These are phyloP conservation scores for Oikopleura vanhoeffeni DNA, from an alignment of 23 tunicate species.

Conservation along the genomic window DNA sequence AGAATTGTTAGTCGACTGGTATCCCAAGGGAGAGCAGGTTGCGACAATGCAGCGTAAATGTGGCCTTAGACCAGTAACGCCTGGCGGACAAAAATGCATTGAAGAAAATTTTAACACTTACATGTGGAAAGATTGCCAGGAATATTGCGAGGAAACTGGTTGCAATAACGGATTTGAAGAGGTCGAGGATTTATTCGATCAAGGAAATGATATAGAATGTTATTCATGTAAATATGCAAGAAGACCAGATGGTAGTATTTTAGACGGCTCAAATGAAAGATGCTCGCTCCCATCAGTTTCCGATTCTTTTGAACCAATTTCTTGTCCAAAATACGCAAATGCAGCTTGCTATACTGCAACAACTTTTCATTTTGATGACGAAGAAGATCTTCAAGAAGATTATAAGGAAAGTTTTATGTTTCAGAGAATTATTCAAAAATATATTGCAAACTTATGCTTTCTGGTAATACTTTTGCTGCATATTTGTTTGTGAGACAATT, in stretches of 20 bases:
- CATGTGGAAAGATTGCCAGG: not conserved
- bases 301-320: not conserved
- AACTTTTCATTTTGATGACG: not conserved
- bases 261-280: slow-evolving; percentile 4
- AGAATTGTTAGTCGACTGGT: slow-evolving; percentile 9
- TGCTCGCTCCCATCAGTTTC: not conserved
- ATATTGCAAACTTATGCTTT: too few relatives aligned
- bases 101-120: not conserved
- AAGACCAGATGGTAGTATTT: not conserved
- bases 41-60: slow-evolving; percentile 1
- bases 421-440: too few relatives aligned
- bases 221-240: not conserved
- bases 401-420: too few relatives aligned
- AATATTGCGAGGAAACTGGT: not conserved
- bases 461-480: too few relatives aligned
- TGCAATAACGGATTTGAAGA: not conserved
- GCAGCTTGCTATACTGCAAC: slow-evolving; percentile 1
- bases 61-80: not conserved
- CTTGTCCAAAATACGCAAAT: not conserved
- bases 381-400: not conserved
- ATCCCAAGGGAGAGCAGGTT: not conserved
- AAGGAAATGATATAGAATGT: not conserved
- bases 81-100: not conserved
- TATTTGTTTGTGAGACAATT: too few relatives aligned
- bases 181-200: not conserved